Evolutionary conservation across 1,140 invertebrate genomes (phyloP).

Genomic region (Uloborus diversus): DNA sequence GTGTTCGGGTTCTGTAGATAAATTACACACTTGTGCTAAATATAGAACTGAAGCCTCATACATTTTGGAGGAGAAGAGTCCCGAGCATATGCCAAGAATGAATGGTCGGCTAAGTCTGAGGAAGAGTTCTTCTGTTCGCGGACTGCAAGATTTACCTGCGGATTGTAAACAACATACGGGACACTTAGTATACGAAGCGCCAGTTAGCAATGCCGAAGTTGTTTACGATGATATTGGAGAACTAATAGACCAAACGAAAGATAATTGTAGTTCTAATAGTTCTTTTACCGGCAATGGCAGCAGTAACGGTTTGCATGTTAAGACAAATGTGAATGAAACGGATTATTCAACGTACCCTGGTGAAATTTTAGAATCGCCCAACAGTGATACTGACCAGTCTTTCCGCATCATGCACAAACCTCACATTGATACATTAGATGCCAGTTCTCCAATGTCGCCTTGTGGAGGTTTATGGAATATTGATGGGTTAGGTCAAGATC

Average conservation of each 20-base stretch:
- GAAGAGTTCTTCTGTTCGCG: conserved; percentile 42
- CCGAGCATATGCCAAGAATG: conserved; percentile 20
- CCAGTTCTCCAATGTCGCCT: conserved; percentile 35
- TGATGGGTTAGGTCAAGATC: conserved; percentile 5
- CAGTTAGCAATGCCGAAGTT: conserved; percentile 74
- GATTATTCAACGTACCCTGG: conserved; percentile 34
- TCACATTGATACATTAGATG: conserved; percentile 37
- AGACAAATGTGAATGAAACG: conserved; percentile 13
- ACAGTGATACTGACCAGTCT: conserved; percentile 45
- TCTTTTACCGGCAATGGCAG: background rate
- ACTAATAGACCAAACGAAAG: conserved; percentile 59
- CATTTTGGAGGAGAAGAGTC: conserved; percentile 32
- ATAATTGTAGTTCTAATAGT: conserved; percentile 17
- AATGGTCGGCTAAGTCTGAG: conserved; percentile 46
- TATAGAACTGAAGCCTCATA: conserved; percentile 40
- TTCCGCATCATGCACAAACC: conserved; percentile 45
- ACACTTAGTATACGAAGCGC: conserved; percentile 60
- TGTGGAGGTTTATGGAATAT: conserved; percentile 25
- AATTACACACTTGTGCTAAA: conserved; percentile 37
- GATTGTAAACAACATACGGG: conserved; percentile 49
- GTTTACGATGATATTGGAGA: conserved; percentile 86
- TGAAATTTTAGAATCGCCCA: conserved; percentile 42
- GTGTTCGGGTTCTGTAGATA: conserved; percentile 39
- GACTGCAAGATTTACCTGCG: conserved; percentile 12
- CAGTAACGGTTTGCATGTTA: conserved; percentile 41